Evolutionary conservation across 2,888 invertebrate genomes (phyloP).

Genomic region (Caenorhabditis sulstoni): DNA sequence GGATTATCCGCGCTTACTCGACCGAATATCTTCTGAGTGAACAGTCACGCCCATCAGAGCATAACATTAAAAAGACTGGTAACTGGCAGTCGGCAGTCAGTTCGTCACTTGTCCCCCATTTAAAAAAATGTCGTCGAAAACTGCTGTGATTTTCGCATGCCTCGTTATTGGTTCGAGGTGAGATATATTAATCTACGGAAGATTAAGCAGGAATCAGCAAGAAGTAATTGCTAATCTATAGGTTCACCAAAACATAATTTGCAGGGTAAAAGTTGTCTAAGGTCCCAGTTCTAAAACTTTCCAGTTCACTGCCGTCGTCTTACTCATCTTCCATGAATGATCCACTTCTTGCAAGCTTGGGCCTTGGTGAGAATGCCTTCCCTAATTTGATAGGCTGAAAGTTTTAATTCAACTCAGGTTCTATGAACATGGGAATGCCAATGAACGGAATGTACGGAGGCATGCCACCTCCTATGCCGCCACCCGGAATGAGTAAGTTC

Average conservation of each 20-base stretch:
- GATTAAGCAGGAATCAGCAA: too few relatives aligned
- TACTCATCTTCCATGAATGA: conserved; percentile 38
- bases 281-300: neutral
- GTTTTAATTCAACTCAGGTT: too few relatives aligned
- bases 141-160: conserved; percentile 13
- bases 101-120: conserved; percentile 6
- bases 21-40: conserved; percentile 40
- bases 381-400: neutral
- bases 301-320: conserved; percentile 39
- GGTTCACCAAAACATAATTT: neutral
- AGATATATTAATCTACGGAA: too few relatives aligned
- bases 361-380: conserved; percentile 22
- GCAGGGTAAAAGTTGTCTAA: too few relatives aligned
- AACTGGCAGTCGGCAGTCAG: conserved; percentile 32
- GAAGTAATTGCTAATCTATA: too few relatives aligned
- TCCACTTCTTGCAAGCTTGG: conserved; percentile 39
- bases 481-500: conserved; percentile 53
- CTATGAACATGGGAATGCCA: conserved; percentile 40
- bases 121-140: conserved; percentile 5
- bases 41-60: conserved; percentile 61
- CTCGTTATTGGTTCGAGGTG: conserved; percentile 21
- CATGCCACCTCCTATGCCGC: conserved; percentile 58
- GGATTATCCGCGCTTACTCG: conserved; percentile 55
- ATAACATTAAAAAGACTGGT: conserved; percentile 50
- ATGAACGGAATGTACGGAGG: conserved; percentile 56